Evolutionary conservation across 2,888 invertebrate species (phyloP).

Genomic region (Acronicta aceris): DNA sequence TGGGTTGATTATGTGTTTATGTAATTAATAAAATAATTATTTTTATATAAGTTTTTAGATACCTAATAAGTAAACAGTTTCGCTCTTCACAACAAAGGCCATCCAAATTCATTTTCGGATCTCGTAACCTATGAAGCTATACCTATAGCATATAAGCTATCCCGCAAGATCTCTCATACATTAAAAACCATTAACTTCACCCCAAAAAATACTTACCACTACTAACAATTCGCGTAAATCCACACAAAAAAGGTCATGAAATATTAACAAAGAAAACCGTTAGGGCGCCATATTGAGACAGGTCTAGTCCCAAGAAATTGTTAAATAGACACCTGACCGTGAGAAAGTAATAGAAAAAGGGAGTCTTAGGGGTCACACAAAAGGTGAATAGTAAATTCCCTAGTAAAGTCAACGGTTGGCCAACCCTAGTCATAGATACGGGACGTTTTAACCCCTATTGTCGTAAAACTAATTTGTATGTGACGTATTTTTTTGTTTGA

Average conservation of each 20-base stretch:
- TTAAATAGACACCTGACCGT: constrained; percentile 80
- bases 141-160: constrained; percentile 38
- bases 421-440: constrained; percentile 46
- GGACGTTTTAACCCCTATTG: constrained; percentile 42
- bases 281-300: constrained; percentile 74
- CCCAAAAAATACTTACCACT: constrained; percentile 53
- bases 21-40: background rate
- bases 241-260: constrained; percentile 64
- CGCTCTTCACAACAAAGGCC: constrained; percentile 29
- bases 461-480: constrained; percentile 64
- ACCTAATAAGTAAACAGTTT: too few species aligned
- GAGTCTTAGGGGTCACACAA: constrained; percentile 52
- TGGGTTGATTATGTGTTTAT: background rate
- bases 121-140: constrained; percentile 19
- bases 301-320: constrained; percentile 69
- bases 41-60: too few species aligned
- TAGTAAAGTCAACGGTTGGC: constrained; percentile 57
- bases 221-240: constrained; percentile 58
- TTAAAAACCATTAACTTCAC: constrained; percentile 43
- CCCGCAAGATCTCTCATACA: constrained; percentile 44
- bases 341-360: constrained; percentile 68
- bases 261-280: constrained; percentile 72
- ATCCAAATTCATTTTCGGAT: constrained; percentile 47
- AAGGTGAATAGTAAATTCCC: constrained; percentile 55
- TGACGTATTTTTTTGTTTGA: constrained; percentile 43